Base-by-base conservation (phyloP, 2,888 invertebrate species). In the Cistogaster globosa region DNA sequence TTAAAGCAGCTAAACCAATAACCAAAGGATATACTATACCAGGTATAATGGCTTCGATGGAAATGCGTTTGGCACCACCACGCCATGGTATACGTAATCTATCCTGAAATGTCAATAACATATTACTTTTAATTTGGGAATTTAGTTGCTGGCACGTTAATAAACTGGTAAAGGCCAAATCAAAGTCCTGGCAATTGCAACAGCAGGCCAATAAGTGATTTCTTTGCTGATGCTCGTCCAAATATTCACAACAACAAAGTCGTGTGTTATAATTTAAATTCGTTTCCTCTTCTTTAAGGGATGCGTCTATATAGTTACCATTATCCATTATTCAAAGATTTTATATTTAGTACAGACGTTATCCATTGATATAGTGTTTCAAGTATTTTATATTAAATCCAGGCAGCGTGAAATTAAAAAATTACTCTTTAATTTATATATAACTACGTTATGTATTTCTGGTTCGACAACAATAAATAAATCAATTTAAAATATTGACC, bases 161-260 rank as follows among this genome's bases (percentile, higher is more conserved):
- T n/a, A 79, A 80, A 48, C 71, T 80, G 7, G 94, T 94, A 89
- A 93, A 93, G 84, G 93, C 93, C 88, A 93, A 92, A 90, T 94
- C 94, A 87, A 94, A 92, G 88, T 94, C 94, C 86, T 92, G 91
- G 88, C 94, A 94, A 90, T 94, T 94, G 89, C 94, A 94, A 89
- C 94, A 94, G 87, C 94, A 94, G 87, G 92, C 93, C 88, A 94
- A 88, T 79, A 95, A 92, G 87, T 94, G 94, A 88, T 87, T 89
- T 9, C 84, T 89, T 88, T 94, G 92, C 76, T 93, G 91, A 81
- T 93, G 90, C 26, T 90, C 89, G 88, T 94, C 93, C 85, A 94
- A 92, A 89, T 94, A 94, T 91, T 94, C 94, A 89, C 94, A 95
- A 88, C 94, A 94, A 89, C 94, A 94, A 87, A 94, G 92, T 0